phyloP scores from a whole-genome alignment of 2,113 vertebrate species.

The Nipponia nippon region DNA sequence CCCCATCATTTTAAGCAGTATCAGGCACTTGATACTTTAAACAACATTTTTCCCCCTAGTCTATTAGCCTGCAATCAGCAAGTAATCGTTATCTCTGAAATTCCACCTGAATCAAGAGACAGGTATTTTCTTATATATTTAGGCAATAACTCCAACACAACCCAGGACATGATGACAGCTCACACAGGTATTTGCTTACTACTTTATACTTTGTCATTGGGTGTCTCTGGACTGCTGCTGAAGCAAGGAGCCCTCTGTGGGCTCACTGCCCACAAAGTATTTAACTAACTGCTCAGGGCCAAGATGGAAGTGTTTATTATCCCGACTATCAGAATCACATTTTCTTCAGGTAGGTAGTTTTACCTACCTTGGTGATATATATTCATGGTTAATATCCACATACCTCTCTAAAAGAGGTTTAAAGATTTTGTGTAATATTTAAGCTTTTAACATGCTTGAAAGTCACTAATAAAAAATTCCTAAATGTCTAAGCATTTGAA shows the following conservation, averaged over 20 bases:
- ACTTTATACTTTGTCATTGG: background rate
- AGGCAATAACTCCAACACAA: background rate
- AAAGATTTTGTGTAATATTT: background rate
- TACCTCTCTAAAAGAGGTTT: background rate
- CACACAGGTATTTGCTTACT: background rate
- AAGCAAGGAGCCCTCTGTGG: background rate
- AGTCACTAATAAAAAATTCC: background rate
- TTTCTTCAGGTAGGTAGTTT: background rate
- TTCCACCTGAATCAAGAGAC: background rate
- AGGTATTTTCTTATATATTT: background rate
- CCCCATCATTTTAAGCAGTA: background rate
- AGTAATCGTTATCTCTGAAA: background rate
- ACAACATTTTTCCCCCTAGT: accelerated
- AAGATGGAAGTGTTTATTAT: background rate
- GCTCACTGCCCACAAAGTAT: background rate
- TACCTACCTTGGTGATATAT: background rate
- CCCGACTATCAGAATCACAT: background rate
- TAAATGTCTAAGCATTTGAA: background rate
- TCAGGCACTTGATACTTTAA: background rate
- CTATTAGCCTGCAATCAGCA: background rate
- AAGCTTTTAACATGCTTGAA: background rate
- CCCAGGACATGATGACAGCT: background rate
- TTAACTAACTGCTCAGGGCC: background rate
- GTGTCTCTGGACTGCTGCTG: background rate
- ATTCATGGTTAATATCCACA: background rate